Conservation (phyloP, 2,113 vertebrate genomes). For the Oryzias celebensis region DNA sequence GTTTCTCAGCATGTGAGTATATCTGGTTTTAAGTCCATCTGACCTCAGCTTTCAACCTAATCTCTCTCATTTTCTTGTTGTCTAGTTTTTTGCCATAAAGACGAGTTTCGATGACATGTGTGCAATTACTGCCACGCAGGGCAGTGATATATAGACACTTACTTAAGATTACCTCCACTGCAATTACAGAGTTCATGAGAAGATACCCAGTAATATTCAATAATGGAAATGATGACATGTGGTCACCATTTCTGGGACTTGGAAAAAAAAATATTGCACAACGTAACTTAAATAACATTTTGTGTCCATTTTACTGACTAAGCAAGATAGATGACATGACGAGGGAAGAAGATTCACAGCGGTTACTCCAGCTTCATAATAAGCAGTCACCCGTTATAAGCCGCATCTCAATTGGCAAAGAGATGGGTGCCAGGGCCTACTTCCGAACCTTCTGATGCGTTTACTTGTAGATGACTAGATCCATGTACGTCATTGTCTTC, state of each 20-base stretch:
- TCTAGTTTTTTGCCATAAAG: slow-evolving; percentile 29
- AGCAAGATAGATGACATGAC: neutral
- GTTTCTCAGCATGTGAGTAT: slow-evolving; percentile 16
- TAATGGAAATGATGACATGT: slow-evolving; percentile 40
- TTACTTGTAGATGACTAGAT: too few species aligned
- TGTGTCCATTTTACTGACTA: neutral
- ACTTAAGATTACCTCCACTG: slow-evolving; percentile 39
- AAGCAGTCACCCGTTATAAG: too few species aligned
- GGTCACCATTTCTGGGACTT: slow-evolving; percentile 21
- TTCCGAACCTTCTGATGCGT: too few species aligned
- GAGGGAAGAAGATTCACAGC: neutral
- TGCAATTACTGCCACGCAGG: slow-evolving; percentile 29
- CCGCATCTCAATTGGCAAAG: too few species aligned
- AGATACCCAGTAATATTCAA: slow-evolving; percentile 22
- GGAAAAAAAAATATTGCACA: slow-evolving; percentile 32
- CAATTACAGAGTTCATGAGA: slow-evolving; percentile 20
- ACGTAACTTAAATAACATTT: slow-evolving; percentile 16
- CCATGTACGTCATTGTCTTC: too few species aligned
- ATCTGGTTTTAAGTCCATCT: slow-evolving; percentile 16
- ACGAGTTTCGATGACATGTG: slow-evolving; percentile 49
- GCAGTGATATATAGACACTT: slow-evolving; percentile 38
- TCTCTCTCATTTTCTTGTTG: slow-evolving; percentile 37
- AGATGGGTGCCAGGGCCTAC: too few species aligned
- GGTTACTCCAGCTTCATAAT: too few species aligned
- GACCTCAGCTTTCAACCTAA: slow-evolving; percentile 56